These are phyloP conservation scores for Enteromius afrohamiltoni DNA, from an alignment of 2,797 vertebrate species.

Conservation along the genomic window DNA sequence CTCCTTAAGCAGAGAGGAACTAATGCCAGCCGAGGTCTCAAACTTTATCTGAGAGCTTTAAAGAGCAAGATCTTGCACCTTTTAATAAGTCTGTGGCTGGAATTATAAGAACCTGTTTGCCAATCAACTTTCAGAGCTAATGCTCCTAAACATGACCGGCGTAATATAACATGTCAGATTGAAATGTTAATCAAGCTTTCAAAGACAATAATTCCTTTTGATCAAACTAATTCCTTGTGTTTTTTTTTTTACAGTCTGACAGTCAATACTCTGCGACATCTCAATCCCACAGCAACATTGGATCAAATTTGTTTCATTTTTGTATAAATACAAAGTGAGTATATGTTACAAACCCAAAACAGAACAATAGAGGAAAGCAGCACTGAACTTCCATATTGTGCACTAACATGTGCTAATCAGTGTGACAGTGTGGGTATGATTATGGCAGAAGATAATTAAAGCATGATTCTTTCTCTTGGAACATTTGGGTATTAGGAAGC, in stretches of 20 bases:
- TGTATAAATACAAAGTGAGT: neutral
- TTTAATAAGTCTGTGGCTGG: slow-evolving; percentile 29
- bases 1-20: slow-evolving; percentile 57
- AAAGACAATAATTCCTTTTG: neutral
- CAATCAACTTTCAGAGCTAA: neutral
- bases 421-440: slow-evolving; percentile 20
- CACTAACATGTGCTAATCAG: slow-evolving; percentile 7
- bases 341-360: slow-evolving; percentile 1
- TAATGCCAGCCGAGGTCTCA: slow-evolving; percentile 42
- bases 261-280: neutral
- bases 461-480: slow-evolving; percentile 18
- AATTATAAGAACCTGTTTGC: neutral
- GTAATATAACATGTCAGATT: neutral
- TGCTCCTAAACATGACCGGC: neutral
- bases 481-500: neutral
- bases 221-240: slow-evolving; percentile 16
- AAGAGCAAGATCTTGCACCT: slow-evolving; percentile 22
- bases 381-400: neutral
- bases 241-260: neutral
- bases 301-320: slow-evolving; percentile 17
- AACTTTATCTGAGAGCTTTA: slow-evolving; percentile 37
- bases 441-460: slow-evolving; percentile 35
- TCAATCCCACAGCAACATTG: neutral
- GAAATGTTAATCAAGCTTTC: slow-evolving; percentile 1
- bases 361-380: neutral